These are phyloP conservation scores for Ctenoplectra terminalis DNA, from an alignment of 1,140 invertebrate species.

Conservation along the genomic window DNA sequence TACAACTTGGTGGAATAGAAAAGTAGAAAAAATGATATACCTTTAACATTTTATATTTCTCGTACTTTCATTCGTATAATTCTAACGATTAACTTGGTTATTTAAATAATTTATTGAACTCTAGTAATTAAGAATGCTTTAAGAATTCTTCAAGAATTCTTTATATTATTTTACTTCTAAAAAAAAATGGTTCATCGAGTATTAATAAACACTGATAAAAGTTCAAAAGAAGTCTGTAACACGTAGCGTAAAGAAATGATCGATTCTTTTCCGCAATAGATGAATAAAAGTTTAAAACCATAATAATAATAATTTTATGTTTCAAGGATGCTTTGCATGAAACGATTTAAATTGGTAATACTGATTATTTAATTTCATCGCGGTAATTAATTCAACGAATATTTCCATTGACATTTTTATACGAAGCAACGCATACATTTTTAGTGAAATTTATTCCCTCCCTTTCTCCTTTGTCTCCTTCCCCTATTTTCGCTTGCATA, in stretches of 20 bases:
- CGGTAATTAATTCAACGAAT: not conserved
- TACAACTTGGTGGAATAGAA: not conserved
- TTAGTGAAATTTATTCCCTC: not conserved
- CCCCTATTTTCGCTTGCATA: not conserved
- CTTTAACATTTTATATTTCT: not conserved
- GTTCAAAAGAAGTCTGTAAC: too few relatives aligned
- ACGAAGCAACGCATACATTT: not conserved
- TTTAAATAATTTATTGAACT: not conserved
- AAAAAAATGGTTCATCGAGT: too few relatives aligned
- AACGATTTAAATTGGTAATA: not conserved
- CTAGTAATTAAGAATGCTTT: too few relatives aligned
- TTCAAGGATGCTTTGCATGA: not conserved
- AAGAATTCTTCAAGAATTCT: too few relatives aligned
- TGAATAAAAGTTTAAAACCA: too few relatives aligned
- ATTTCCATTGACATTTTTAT: too few relatives aligned
- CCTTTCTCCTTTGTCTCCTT: not conserved
- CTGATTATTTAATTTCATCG: not conserved
- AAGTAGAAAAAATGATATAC: not conserved
- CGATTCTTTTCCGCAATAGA: too few relatives aligned
- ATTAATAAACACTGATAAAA: too few relatives aligned
- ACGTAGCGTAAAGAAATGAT: too few relatives aligned
- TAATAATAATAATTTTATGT: not conserved
- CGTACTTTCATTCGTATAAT: too few relatives aligned
- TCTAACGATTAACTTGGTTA: not conserved
- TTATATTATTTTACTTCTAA: too few relatives aligned